phyloP scores from a whole-genome alignment of 2,888 invertebrate species.

The Ormyrus rosae region DNA sequence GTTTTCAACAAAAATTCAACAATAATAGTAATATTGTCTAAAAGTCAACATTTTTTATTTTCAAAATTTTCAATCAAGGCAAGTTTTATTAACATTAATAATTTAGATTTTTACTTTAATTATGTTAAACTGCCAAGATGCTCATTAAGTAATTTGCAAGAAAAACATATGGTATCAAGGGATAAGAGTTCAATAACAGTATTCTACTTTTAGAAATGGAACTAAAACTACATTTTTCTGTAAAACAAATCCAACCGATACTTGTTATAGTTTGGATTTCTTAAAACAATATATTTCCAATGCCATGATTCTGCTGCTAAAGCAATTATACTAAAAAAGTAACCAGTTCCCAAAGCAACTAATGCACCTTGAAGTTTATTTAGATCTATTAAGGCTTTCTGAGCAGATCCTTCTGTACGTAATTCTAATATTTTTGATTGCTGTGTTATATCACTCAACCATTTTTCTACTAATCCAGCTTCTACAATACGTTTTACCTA shows the following conservation, averaged over 20 bases:
- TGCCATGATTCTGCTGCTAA: conserved; percentile 82
- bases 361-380: conserved; percentile 87
- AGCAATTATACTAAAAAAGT: conserved; percentile 78
- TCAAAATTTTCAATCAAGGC: too few species aligned
- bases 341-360: conserved; percentile 84
- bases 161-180: too few species aligned
- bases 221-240: conserved; percentile 53
- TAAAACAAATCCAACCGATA: conserved; percentile 80
- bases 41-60: too few species aligned
- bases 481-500: conserved; percentile 82
- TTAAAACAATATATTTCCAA: conserved; percentile 82
- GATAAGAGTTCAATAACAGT: conserved; percentile 7
- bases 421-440: conserved; percentile 79
- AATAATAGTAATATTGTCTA: too few species aligned
- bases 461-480: conserved; percentile 86
- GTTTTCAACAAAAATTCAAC: too few species aligned
- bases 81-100: too few species aligned
- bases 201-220: background rate
- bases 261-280: conserved; percentile 84
- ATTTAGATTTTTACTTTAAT: too few species aligned
- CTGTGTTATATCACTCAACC: conserved; percentile 86
- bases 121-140: too few species aligned
- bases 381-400: conserved; percentile 87
- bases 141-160: too few species aligned
- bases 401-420: conserved; percentile 76